Evolutionary conservation across 2,888 invertebrate species (phyloP).

Genomic region (Tipula lateralis): DNA sequence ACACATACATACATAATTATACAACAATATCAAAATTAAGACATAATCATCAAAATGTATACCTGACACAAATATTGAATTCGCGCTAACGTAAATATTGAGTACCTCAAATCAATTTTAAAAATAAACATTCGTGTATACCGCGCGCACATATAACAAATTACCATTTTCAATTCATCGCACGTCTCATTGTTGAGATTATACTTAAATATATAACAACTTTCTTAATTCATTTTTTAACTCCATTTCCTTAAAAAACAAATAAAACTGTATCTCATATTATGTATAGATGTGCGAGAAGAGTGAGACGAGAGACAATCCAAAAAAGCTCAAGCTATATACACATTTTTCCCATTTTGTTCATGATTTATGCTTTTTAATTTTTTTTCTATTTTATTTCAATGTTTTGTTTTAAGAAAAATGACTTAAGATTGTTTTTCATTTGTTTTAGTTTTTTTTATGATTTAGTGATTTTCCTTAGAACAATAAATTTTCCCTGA

Average conservation of each 20-base stretch:
- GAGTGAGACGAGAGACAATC: neutral
- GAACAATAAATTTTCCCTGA: neutral
- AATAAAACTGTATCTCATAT: neutral
- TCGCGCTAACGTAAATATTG: neutral
- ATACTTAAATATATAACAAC: conserved; percentile 7
- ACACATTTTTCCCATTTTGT: conserved; percentile 2
- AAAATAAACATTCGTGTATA: neutral
- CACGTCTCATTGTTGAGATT: conserved; percentile 11
- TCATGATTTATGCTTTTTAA: conserved; percentile 24
- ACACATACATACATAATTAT: too few species aligned
- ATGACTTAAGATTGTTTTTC: conserved; percentile 16
- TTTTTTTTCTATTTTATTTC: neutral
- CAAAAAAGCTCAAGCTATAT: neutral
- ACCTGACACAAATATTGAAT: neutral
- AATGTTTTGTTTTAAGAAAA: conserved; percentile 19
- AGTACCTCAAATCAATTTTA: neutral
- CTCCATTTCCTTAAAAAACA: neutral
- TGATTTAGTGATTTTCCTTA: neutral
- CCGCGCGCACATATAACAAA: neutral
- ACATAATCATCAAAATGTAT: neutral
- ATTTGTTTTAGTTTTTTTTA: conserved; percentile 12
- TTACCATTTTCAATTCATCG: neutral
- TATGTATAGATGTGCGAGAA: neutral
- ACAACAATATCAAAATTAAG: neutral
- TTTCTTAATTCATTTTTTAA: conserved; percentile 11